Conservation (phyloP, 2,797 vertebrate genomes). For the Sus cebifrons region DNA sequence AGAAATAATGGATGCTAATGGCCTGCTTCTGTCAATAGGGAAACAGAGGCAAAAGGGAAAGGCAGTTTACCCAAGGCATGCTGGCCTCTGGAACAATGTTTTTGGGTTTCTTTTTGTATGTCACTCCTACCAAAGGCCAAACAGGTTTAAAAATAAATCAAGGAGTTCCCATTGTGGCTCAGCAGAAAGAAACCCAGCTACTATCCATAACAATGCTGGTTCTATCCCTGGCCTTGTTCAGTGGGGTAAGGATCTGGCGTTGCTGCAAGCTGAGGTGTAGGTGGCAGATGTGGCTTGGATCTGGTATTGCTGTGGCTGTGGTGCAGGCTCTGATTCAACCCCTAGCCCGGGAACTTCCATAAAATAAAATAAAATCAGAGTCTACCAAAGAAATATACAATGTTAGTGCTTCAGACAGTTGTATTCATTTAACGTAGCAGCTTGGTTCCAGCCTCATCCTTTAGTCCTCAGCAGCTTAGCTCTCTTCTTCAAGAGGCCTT, state of each 20-base stretch:
- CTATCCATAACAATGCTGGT: no score
- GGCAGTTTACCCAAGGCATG: not conserved
- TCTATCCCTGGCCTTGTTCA: no score
- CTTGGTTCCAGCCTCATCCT: not conserved
- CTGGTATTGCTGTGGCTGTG: no score
- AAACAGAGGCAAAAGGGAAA: not conserved
- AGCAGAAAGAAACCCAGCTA: no score
- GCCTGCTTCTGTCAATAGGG: not conserved
- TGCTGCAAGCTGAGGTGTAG: no score
- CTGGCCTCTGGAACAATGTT: not conserved
- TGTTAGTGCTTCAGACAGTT: not conserved
- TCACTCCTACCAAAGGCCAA: constrained; percentile 24
- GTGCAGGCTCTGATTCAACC: no score
- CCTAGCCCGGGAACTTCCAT: no score
- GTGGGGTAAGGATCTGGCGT: no score
- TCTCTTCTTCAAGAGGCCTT: not conserved
- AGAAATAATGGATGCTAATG: not conserved
- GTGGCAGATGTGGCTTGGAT: no score
- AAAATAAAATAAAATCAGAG: not conserved
- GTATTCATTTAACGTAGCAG: not conserved
- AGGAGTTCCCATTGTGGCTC: no score
- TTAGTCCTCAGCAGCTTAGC: not conserved
- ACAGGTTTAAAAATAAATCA: not conserved
- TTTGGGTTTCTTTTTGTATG: not conserved
- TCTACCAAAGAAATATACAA: not conserved